These are phyloP conservation scores for Hydra vulgaris DNA, from an alignment of 30 jellyfish, hydroid and myxozoan genomes.

Conservation along the genomic window DNA sequence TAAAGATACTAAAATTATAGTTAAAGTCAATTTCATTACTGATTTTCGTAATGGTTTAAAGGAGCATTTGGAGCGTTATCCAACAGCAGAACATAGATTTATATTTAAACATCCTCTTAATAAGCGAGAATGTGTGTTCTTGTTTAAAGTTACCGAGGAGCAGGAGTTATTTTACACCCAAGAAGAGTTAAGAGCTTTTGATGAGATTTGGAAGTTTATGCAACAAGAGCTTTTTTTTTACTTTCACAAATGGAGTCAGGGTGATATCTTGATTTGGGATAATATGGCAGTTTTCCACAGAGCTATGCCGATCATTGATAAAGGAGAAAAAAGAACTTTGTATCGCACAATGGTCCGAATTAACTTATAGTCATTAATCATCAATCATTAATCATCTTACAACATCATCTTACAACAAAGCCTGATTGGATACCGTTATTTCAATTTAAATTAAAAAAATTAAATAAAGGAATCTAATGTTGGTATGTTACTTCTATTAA, in stretches of 20 bases:
- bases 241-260: not conserved
- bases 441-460: too few species aligned
- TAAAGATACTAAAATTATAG: not conserved
- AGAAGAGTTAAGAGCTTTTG: not conserved
- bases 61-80: not conserved
- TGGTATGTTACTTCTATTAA: too few species aligned
- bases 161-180: not conserved
- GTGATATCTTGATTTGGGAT: conserved; percentile 8
- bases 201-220: not conserved
- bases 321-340: not conserved
- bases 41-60: not conserved
- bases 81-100: not conserved
- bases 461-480: too few species aligned
- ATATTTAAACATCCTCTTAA: conserved; percentile 5
- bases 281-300: not conserved
- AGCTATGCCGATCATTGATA: not conserved
- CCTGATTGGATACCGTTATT: too few species aligned
- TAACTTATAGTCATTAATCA: not conserved
- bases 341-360: not conserved
- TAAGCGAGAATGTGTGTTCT: conserved; percentile 1
- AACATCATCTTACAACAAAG: too few species aligned
- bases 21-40: not conserved
- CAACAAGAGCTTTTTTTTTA: not conserved
- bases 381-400: too few species aligned
- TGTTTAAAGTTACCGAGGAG: not conserved